phyloP scores from a whole-genome alignment of 2,113 vertebrate species.

The Mus pahari region DNA sequence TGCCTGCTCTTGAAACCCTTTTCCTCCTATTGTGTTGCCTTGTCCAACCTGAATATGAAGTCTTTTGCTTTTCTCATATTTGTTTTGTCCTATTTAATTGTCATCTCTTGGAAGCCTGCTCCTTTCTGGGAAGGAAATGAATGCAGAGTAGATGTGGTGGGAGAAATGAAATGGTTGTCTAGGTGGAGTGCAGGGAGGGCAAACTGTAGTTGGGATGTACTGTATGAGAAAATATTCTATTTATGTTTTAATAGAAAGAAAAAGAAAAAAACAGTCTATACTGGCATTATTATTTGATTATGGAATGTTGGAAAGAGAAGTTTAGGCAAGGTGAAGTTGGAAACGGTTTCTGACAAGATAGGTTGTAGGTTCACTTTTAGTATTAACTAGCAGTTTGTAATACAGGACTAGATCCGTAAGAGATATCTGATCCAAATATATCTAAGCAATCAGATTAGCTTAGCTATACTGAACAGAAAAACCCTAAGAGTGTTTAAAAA shows the following conservation, averaged over 20 bases:
- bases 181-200: not conserved
- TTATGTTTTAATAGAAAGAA: too few relatives aligned
- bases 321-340: not conserved
- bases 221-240: not conserved
- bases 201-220: not conserved
- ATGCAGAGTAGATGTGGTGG: too few relatives aligned
- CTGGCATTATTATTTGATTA: not conserved
- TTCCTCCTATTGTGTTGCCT: not conserved
- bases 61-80: not conserved
- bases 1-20: not conserved
- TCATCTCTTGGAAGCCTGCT: not conserved
- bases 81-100: not conserved
- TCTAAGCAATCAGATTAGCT: not conserved
- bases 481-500: not conserved
- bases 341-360: not conserved
- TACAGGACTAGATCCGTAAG: not conserved
- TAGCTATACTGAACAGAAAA: not conserved
- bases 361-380: not conserved
- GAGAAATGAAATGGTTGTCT: too few relatives aligned
- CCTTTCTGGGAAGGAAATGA: not conserved
- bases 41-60: not conserved
- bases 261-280: not conserved
- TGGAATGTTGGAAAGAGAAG: not conserved
- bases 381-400: not conserved
- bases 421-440: not conserved